Evolutionary conservation across 2,113 vertebrate species (phyloP).

Genomic region (Prionailurus bengalensis): DNA sequence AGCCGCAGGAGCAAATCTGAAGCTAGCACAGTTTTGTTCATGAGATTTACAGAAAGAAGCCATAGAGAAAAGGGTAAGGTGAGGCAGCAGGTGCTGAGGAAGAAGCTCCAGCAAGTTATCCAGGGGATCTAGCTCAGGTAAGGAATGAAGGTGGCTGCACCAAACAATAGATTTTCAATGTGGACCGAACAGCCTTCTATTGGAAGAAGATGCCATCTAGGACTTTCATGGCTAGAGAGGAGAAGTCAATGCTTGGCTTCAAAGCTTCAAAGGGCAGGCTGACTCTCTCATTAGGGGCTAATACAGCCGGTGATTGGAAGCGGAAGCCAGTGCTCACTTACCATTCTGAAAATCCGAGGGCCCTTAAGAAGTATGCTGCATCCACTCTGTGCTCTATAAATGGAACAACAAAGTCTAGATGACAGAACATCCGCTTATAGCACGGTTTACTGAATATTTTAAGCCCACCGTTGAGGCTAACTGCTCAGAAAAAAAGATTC

Average conservation of each 20-base stretch:
- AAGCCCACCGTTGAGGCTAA: neutral
- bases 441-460: neutral
- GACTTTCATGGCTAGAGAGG: neutral
- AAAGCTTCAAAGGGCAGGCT: neutral
- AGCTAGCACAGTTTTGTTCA: neutral
- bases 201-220: neutral
- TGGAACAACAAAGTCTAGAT: neutral
- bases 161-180: neutral
- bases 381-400: neutral
- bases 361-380: neutral
- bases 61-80: neutral
- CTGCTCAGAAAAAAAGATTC: neutral
- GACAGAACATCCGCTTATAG: neutral
- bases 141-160: neutral
- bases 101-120: neutral
- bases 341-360: neutral
- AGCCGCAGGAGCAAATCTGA: neutral
- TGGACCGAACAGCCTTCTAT: neutral
- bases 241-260: neutral
- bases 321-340: neutral
- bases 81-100: neutral
- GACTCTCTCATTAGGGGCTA: neutral
- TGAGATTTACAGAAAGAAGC: neutral
- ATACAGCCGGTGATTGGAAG: neutral
- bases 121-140: neutral